Evolutionary conservation across 2,888 invertebrate species (phyloP).

Genomic region (Dione vanillae): DNA sequence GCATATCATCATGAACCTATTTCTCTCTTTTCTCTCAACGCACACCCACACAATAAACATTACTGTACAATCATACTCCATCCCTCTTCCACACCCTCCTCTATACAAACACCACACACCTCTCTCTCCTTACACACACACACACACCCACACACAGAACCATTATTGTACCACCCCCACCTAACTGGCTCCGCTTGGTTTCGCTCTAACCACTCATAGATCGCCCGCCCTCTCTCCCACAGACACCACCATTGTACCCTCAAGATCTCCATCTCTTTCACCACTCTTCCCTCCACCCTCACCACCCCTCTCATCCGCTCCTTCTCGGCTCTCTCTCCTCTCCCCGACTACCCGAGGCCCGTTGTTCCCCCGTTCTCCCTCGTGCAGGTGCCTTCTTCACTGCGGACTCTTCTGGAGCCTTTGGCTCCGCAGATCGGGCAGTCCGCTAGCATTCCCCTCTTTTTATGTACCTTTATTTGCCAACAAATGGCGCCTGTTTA

Average conservation of each 20-base stretch:
- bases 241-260: background rate
- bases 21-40: too few species aligned
- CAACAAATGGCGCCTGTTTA: too few species aligned
- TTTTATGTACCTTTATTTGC: constrained; percentile 49
- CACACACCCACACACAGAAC: background rate
- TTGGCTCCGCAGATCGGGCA: constrained; percentile 57
- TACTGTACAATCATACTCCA: too few species aligned
- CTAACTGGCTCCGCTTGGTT: background rate
- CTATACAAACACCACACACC: too few species aligned
- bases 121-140: too few species aligned
- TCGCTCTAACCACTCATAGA: background rate
- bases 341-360: background rate
- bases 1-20: too few species aligned
- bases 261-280: too few species aligned
- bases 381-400: constrained; percentile 52
- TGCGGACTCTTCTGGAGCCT: constrained; percentile 58
- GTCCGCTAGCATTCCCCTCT: constrained; percentile 54
- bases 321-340: background rate
- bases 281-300: background rate
- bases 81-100: too few species aligned
- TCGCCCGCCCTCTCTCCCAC: background rate
- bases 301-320: background rate
- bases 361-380: constrained; percentile 28
- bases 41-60: too few species aligned
- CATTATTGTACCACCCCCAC: background rate